Evolutionary conservation across 1,140 invertebrate genomes (phyloP).

Genomic region (Dinothrombium tinctorium): DNA sequence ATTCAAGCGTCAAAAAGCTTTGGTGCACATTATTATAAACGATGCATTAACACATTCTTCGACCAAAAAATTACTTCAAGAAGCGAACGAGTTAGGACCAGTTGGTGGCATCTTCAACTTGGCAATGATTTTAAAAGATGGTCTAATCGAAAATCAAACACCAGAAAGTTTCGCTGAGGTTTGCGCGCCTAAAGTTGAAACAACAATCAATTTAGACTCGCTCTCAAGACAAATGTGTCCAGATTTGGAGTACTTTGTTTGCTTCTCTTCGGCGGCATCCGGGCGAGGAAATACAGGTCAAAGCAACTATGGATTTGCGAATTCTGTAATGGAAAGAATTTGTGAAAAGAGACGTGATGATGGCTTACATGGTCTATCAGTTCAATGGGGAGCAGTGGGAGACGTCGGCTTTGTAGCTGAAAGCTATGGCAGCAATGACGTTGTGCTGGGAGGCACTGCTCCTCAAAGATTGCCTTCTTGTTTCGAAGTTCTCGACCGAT

Average conservation of each 20-base stretch:
- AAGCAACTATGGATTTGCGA: conserved; percentile 76
- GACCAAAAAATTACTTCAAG: conserved; percentile 40
- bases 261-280: conserved; percentile 77
- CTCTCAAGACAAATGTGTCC: conserved; percentile 44
- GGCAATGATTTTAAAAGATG: conserved; percentile 58
- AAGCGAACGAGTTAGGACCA: conserved; percentile 39
- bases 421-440: conserved; percentile 60
- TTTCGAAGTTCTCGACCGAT: conserved; percentile 53
- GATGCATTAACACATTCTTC: conserved; percentile 35
- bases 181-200: conserved; percentile 31
- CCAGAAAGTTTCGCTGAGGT: conserved; percentile 44
- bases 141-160: conserved; percentile 61
- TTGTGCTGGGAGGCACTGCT: conserved; percentile 66
- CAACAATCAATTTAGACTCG: conserved; percentile 46
- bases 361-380: conserved; percentile 46
- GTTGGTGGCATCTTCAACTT: conserved; percentile 86
- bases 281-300: conserved; percentile 82
- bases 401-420: conserved; percentile 80
- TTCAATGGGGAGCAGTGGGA: conserved; percentile 94
- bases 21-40: conserved; percentile 41
- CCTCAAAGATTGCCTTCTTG: conserved; percentile 78
- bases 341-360: conserved; percentile 27
- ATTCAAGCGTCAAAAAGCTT: conserved; percentile 37
- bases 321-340: conserved; percentile 83
- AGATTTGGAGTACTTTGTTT: conserved; percentile 63